Evolutionary conservation across 2,797 vertebrate genomes (phyloP), one percentile per base, ranked within the genome.

Genomic region (Spea hammondii): DNA sequence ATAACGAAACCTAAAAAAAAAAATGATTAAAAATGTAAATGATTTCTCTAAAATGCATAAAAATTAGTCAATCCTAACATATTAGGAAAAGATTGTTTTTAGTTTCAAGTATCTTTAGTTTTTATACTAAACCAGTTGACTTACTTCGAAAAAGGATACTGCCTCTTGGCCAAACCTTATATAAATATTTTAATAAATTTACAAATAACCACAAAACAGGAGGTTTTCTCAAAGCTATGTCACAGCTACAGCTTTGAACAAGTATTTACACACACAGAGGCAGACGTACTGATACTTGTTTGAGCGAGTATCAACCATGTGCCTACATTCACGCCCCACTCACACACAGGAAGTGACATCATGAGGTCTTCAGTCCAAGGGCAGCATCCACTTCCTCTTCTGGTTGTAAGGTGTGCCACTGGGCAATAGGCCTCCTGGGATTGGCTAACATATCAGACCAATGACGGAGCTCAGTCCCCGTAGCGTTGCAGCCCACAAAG

Each of bases 371-470:
- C 14, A 92, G 89, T 85, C 94, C 93, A 51, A 95, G 44, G 4
- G 88, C 88, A 0, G 91, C 89, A 45, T 96, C 93, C 4, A 93
- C 91, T 68, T 96, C 92, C 64, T 96, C 95, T 32, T 96, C 95
- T 0, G 93, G 89, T 83, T 94, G 85, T 69, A 97, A 91, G 0
- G 94, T 95, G 88, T 97, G 95, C 95, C 95, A 97, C 89, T 96
- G 95, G 67, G 95, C 95, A 0, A 97, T 92, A 10, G 95, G 95
- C 76, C 95, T 91, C 59, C 95, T 91, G 2, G 95, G 95, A 78
- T 94, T 96, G 78, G 95, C 94, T 77, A 97, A 85, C 95, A 96
- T 97, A 46, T 97, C 95, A 0, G 95, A 94, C 95, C 95, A 97
- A 82, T 97, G 95, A 59, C 94, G 91, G 57, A 97, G 89, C 77